Base-by-base conservation (phyloP, 2,113 vertebrate genomes). In the Cyanoliseus patagonus region DNA sequence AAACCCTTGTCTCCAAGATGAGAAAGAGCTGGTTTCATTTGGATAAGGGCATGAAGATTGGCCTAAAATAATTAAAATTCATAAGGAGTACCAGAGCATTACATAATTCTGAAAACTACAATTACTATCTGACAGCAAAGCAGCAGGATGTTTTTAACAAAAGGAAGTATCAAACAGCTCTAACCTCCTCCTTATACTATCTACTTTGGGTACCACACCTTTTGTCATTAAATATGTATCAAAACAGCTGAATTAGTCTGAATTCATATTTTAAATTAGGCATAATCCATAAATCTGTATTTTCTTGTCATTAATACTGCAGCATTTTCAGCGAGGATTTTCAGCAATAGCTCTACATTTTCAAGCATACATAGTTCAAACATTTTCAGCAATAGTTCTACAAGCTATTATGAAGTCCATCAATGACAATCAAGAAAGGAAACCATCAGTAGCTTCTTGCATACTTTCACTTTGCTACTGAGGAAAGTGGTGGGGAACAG, bases 1-100 rank as follows among this genome's bases (percentile, higher is more conserved):
- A 99, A 98, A 80, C 99, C 99, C 92, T 99, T 99, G 97, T 99
- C 99, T 92, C 99, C 99, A 91, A 99, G 98, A 93, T 99, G 99
- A 93, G 99, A 99, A 92, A 99, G 98, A 90, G 99, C 99, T 90
- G 99, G 99, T 96, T 99, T 99, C 97, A 99, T 98, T 72, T 99
- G 99, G 97, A 99, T 99, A 85, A 99, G 98, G 81, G 99, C 99
- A 80, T 99, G 99, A 78, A 99, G 99, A 96, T 99, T 99, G 73
- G 99, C 99, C 99, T 99, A 97, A 82, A 98, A 88, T 28, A 75
- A 82, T 85, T 42, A 69, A 61, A 92, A 86, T 6, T 18, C 4
- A 7, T 27, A 75, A 12, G 4, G 14, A 64, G 1, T 9, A 63
- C 42, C 30, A 52, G 11, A 88, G 7, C 9, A 62, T 10, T 25